These are phyloP conservation scores for Ptyas mucosa DNA, from an alignment of 2,113 vertebrate species.

Conservation along the genomic window DNA sequence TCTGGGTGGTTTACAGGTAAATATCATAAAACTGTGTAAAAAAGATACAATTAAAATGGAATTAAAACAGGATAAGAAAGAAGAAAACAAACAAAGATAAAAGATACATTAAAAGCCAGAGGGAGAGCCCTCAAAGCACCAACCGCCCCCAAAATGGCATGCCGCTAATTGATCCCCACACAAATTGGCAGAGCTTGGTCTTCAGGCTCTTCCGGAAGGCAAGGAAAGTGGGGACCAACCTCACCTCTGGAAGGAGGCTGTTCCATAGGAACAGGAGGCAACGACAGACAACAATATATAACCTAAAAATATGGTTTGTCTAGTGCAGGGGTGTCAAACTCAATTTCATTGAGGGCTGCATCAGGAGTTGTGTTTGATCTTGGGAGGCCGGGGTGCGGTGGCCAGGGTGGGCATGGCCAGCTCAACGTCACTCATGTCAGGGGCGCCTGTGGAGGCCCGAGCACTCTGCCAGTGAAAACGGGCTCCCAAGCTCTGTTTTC, in stretches of 20 bases:
- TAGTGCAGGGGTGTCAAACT: not conserved
- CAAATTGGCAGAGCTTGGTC: not conserved
- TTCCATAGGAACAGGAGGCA: not conserved
- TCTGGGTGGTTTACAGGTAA: not conserved
- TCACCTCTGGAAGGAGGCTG: no score
- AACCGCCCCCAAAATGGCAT: not conserved
- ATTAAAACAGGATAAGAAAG: not conserved
- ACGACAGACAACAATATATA: not conserved
- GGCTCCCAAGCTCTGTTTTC: no score
- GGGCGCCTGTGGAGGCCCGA: no score
- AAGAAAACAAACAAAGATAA: not conserved
- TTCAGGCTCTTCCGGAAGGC: no score
- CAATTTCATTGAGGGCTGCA: no score
- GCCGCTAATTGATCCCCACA: not conserved
- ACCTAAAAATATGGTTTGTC: not conserved
- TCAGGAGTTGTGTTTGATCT: no score
- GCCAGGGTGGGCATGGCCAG: no score
- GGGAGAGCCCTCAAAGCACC: not conserved
- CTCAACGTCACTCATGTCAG: no score
- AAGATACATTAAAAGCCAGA: not conserved
- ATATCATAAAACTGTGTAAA: not conserved
- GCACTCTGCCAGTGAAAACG: no score
- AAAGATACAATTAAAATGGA: not conserved
- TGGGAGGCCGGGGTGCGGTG: no score
- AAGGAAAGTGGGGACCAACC: no score